These are phyloP conservation scores for Hydrotaea diabolus DNA, from an alignment of 2,888 invertebrate genomes.

Conservation along the genomic window DNA sequence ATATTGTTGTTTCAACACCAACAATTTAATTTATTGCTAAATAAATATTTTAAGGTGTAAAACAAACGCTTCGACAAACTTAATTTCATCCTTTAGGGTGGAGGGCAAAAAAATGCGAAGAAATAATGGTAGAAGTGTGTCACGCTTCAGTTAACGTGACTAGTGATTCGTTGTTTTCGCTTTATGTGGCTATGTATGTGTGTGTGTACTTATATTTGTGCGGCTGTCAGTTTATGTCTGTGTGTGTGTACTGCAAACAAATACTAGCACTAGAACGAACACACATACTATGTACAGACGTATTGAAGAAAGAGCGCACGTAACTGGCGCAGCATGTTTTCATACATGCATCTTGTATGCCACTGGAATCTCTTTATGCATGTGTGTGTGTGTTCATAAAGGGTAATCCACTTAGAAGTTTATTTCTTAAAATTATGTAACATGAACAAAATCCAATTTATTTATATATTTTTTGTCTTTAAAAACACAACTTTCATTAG, in stretches of 20 bases:
- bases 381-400: constrained; percentile 12
- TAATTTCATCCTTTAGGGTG: background rate
- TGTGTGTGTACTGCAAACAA: constrained; percentile 20
- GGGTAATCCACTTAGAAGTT: too few relatives aligned
- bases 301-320: constrained; percentile 35
- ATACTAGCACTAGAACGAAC: constrained; percentile 1
- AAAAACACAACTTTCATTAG: too few relatives aligned
- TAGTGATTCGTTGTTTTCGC: constrained; percentile 16
- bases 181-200: too few relatives aligned
- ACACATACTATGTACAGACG: constrained; percentile 26
- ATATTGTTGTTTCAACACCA: too few relatives aligned
- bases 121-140: constrained; percentile 43
- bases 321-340: constrained; percentile 54
- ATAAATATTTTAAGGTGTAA: background rate
- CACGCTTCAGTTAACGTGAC: constrained; percentile 54
- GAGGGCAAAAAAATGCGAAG: constrained; percentile 15
- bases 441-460: too few relatives aligned
- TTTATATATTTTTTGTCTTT: too few relatives aligned
- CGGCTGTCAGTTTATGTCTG: background rate
- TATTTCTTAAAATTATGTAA: too few relatives aligned
- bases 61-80: background rate
- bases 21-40: too few relatives aligned
- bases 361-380: background rate
- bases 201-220: background rate
- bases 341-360: constrained; percentile 29